phyloP scores from a whole-genome alignment of 2,888 invertebrate species.

The Helicoverpa assulta region DNA sequence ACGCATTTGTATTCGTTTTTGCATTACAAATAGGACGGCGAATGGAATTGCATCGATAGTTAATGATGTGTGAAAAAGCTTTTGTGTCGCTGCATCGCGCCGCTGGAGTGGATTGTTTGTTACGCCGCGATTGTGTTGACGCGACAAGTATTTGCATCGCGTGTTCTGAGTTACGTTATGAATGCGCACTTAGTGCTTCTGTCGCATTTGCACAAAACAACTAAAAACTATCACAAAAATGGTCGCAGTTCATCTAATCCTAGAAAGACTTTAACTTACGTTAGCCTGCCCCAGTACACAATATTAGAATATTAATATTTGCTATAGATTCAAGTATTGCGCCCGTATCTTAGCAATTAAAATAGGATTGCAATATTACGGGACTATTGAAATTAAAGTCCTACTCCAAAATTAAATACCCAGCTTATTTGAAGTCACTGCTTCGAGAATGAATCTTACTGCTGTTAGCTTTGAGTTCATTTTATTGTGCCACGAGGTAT shows the following conservation, averaged over 20 bases:
- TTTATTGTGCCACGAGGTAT: conserved; percentile 25
- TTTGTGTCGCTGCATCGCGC: conserved; percentile 28
- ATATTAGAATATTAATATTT: conserved; percentile 16
- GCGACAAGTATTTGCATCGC: conserved; percentile 45
- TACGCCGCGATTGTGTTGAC: conserved; percentile 41
- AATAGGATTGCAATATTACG: conserved; percentile 64
- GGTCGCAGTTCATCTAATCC: neutral
- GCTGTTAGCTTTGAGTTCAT: conserved; percentile 32
- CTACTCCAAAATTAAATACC: conserved; percentile 54
- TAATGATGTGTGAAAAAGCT: conserved; percentile 51
- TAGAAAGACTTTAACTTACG: conserved; percentile 16
- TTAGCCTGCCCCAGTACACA: conserved; percentile 22
- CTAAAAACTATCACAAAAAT: neutral
- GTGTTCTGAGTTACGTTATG: conserved; percentile 7
- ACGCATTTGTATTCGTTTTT: conserved; percentile 25
- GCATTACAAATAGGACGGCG: conserved; percentile 24
- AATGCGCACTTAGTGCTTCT: conserved; percentile 8
- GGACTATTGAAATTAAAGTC: conserved; percentile 65
- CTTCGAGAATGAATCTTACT: conserved; percentile 45
- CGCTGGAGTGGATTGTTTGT: conserved; percentile 26
- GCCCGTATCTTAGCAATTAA: conserved; percentile 62
- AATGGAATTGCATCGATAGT: conserved; percentile 36
- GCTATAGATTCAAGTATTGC: conserved; percentile 36
- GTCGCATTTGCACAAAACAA: neutral
- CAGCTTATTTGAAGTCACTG: conserved; percentile 45